phyloP scores from a whole-genome alignment of 2,113 vertebrate species.

The Calidris pygmaea region DNA sequence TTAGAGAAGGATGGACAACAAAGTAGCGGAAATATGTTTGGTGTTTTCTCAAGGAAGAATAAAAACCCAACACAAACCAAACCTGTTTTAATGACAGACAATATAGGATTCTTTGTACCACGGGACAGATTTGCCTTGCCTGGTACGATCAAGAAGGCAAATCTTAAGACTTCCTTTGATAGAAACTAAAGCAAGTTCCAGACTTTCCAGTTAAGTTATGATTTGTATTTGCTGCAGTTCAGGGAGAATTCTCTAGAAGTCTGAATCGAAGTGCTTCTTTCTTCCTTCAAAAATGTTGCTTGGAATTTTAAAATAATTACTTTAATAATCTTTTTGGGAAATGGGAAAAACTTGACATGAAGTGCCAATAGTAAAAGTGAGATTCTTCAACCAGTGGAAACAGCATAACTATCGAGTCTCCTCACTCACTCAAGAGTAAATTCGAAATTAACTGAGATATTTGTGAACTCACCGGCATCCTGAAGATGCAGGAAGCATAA shows the following conservation, averaged over 20 bases:
- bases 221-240: slow-evolving; percentile 19
- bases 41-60: background rate
- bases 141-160: background rate
- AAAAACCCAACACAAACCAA: background rate
- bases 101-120: background rate
- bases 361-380: background rate
- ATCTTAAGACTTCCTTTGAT: background rate
- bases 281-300: background rate
- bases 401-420: background rate
- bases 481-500: background rate
- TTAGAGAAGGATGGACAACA: background rate
- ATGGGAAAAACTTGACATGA: background rate
- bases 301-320: background rate
- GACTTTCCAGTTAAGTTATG: background rate
- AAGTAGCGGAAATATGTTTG: background rate
- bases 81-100: background rate
- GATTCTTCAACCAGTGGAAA: background rate
- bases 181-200: slow-evolving; percentile 1
- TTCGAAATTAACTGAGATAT: background rate
- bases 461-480: background rate
- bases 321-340: background rate
- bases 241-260: background rate
- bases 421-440: background rate
- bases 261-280: background rate
- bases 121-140: background rate